Evolutionary conservation across 2,888 invertebrate species (phyloP).

Genomic region (Choreutis nemorana): DNA sequence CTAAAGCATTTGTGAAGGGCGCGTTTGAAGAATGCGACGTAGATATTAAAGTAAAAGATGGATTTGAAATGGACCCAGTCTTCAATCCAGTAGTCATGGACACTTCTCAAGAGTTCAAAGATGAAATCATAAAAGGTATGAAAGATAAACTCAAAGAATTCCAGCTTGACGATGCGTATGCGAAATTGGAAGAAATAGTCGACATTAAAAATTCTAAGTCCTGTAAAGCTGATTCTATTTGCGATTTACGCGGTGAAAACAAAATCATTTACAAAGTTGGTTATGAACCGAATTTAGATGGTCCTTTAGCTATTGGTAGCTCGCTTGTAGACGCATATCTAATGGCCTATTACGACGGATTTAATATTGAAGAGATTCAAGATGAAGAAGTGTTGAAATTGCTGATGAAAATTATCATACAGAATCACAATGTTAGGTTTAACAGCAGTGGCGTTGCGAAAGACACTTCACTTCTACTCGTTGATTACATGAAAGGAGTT

Average conservation of each 20-base stretch:
- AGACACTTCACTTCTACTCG: constrained; percentile 26
- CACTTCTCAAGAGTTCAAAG: constrained; percentile 17
- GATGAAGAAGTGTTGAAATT: constrained; percentile 42
- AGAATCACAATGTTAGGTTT: constrained; percentile 35
- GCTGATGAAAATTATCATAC: constrained; percentile 23
- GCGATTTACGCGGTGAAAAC: constrained; percentile 24
- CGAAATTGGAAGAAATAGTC: constrained; percentile 26
- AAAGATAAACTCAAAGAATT: constrained; percentile 20
- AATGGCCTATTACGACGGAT: constrained; percentile 45
- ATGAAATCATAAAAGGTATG: constrained; percentile 24
- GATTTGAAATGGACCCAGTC: constrained; percentile 22
- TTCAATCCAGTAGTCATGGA: constrained; percentile 33
- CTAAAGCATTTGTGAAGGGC: constrained; percentile 26
- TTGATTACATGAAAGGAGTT: constrained; percentile 26
- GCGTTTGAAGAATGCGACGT: constrained; percentile 36
- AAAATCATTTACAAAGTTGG: constrained; percentile 22
- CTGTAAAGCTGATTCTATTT: constrained; percentile 25
- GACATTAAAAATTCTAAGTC: constrained; percentile 27
- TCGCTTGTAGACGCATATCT: constrained; percentile 33
- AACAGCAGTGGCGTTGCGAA: constrained; percentile 22
- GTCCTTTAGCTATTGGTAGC: constrained; percentile 29
- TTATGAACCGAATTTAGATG: constrained; percentile 28
- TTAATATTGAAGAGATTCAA: constrained; percentile 26
- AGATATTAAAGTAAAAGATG: constrained; percentile 18
- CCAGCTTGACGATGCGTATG: constrained; percentile 21